Evolutionary conservation across 2,888 invertebrate genomes (phyloP), one percentile per base, ranked within the genome.

Genomic region (Pristionchus maxplancki): DNA sequence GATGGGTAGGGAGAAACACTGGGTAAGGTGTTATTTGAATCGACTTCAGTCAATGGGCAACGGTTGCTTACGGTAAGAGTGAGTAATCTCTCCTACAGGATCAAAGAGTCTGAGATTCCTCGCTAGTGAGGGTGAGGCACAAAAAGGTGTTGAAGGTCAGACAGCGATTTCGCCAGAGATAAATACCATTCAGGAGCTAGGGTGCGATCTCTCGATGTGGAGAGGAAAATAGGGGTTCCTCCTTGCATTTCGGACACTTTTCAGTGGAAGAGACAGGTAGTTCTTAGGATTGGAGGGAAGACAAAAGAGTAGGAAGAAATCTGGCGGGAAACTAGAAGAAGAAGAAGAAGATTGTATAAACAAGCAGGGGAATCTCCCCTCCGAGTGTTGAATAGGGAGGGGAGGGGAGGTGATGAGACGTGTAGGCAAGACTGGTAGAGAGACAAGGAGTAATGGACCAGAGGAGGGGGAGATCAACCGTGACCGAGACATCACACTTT

Each of bases 101-200:
- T 28, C 48, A 50, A 53, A 48, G 50, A 28, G 2, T 24, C 58
- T 37, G 83, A 83, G 58, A 40, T 44, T 53, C 53, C 34, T 50
- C 34, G 34, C 53, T 5, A 24, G 24, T 5, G 15, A 17, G 17
- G 83, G 9, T 11, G n/a, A 17, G 83, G 28, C 40, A 44, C 78
- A 78, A 78, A 78, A 78, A 78, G 78, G 78, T 78, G 78, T 78
- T 78, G 48, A 78, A 78, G 78, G 78, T 78, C 78, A 40, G 40
- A 74, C 37, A 74, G n/a, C 8, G 78, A 83, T 83, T 83, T 58
- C 24, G n/a, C 3, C 11, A 28, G 83, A 50, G 58, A 83, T 58
- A 83, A 53, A 83, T 37, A 71, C 71, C 37, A 71, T 71, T 71
- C 71, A 71, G 34, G 34, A 71, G 71, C 64, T 62, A 28, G 34